Evolutionary conservation across 2,797 vertebrate genomes (phyloP).

Genomic region (Simalia tracyae): DNA sequence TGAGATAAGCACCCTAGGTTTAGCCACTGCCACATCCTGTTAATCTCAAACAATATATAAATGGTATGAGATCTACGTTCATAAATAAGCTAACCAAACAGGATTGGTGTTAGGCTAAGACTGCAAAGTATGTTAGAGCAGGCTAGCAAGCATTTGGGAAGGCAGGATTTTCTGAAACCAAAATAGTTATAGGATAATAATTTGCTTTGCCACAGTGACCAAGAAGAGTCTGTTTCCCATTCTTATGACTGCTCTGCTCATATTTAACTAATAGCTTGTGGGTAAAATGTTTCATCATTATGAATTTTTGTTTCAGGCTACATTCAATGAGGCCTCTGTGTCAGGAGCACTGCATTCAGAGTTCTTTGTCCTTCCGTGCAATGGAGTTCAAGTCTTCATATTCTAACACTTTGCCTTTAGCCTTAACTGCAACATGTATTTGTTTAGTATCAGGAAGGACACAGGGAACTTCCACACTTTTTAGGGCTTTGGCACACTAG

Average conservation of each 20-base stretch:
- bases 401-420: neutral
- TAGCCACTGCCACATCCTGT: neutral
- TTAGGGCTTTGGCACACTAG: neutral
- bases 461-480: neutral
- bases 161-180: neutral
- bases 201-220: neutral
- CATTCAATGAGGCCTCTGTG: neutral
- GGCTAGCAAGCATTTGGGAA: accelerated
- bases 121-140: neutral
- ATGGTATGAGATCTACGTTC: neutral
- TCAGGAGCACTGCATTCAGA: neutral
- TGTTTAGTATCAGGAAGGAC: neutral
- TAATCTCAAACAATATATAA: neutral
- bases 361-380: neutral
- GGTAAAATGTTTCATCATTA: constrained; percentile 18
- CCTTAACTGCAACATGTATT: neutral
- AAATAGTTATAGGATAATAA: neutral
- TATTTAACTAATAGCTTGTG: neutral
- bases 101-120: neutral
- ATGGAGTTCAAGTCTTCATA: neutral
- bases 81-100: neutral
- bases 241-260: neutral
- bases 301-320: neutral
- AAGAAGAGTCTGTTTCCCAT: accelerated
- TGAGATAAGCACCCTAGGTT: neutral